Percentiles rank a stretch among this genome's conserved stretches.
phyloP scores from a whole-genome alignment of 2,797 vertebrate genomes.

The Phylloscopus collybita region DNA sequence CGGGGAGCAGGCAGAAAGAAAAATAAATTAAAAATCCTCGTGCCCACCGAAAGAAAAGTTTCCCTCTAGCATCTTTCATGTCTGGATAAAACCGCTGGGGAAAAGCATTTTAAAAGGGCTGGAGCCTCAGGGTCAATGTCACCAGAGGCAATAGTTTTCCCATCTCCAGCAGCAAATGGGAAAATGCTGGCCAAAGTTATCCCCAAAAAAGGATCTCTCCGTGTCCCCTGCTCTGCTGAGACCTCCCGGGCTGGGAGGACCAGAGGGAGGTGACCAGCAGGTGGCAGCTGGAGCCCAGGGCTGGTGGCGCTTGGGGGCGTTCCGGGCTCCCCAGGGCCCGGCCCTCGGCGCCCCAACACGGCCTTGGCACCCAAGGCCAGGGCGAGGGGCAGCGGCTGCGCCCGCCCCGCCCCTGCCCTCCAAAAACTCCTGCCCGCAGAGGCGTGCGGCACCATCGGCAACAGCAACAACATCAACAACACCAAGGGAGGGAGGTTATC shows the following conservation, averaged over 20 bases:
- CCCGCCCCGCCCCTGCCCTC: neutral
- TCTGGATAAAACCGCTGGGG: neutral
- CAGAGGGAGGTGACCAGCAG: neutral
- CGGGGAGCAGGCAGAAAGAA: neutral
- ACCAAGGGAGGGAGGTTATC: neutral
- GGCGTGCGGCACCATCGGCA: accelerated
- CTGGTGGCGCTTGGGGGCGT: accelerated
- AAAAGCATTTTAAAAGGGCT: neutral
- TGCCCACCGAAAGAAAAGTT: neutral
- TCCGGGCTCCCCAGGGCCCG: neutral
- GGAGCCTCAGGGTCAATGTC: neutral
- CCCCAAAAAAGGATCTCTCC: neutral
- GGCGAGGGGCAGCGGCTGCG: accelerated
- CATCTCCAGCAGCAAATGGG: accelerated
- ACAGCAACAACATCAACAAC: neutral
- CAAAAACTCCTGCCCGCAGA: accelerated
- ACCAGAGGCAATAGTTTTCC: neutral
- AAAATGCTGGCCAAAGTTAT: neutral
- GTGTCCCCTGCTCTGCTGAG: neutral
- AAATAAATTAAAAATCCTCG: neutral
- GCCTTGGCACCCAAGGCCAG: accelerated
- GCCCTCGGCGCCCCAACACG: neutral
- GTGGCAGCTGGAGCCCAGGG: neutral
- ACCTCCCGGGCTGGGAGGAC: accelerated
- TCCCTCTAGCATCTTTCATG: neutral